Conservation (phyloP, 2,113 vertebrate species). For the Procapra przewalskii region DNA sequence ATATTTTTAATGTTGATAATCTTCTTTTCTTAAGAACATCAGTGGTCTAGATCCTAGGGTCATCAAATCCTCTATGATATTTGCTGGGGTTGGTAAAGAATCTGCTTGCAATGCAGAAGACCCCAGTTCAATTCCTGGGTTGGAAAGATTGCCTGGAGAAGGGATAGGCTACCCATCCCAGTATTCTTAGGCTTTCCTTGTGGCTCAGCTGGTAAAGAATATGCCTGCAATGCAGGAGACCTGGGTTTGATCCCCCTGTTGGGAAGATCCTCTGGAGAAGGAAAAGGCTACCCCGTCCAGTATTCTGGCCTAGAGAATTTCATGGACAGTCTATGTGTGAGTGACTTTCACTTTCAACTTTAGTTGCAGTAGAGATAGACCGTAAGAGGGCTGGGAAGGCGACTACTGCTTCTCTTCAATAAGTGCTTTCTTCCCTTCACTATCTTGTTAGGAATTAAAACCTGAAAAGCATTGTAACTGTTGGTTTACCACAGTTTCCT, state of each 20-base stretch:
- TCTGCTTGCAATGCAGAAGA: neutral
- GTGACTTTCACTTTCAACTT: neutral
- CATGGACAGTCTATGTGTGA: neutral
- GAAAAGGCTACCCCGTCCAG: neutral
- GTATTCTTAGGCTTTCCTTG: neutral
- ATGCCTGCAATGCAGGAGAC: neutral
- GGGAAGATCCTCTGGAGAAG: neutral
- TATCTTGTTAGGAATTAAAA: neutral
- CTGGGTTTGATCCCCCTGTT: neutral
- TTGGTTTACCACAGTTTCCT: neutral
- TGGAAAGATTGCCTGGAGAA: neutral
- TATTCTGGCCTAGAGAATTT: neutral
- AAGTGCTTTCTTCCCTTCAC: neutral
- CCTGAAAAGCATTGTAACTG: neutral
- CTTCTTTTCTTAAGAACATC: neutral
- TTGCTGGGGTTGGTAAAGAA: neutral
- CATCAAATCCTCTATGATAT: neutral
- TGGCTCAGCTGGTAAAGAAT: neutral
- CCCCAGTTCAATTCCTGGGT: neutral
- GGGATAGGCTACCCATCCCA: neutral
- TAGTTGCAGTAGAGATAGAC: neutral
- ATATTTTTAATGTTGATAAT: neutral
- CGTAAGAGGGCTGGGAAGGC: neutral
- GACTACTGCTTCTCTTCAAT: neutral
- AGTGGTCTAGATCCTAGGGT: neutral